Base-by-base conservation (phyloP, 2,888 invertebrate species). In the Euclidia mi region DNA sequence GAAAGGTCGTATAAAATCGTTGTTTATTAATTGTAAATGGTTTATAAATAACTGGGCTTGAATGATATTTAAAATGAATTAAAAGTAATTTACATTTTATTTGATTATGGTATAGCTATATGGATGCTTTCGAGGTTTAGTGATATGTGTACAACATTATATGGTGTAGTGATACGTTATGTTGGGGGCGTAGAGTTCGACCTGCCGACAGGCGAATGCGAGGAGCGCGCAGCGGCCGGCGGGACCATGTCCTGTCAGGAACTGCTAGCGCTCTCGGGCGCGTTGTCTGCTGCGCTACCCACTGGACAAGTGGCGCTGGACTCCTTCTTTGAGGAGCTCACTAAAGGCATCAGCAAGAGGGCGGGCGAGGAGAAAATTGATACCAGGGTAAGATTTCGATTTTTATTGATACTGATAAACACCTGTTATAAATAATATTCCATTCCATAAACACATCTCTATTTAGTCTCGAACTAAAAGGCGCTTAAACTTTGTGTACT, bases 181-280 rank as follows among this genome's bases (percentile, higher is more conserved):
- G 35, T 75, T 79, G 76, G 79, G 79, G 82, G 82, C 80, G 77
- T 91, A 94, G 94, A 94, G 78, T 94, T 94, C 91, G 94, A 94
- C 90, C 84, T 94, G 82, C 94, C 94, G 78, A 86, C 94, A 90
- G 92, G 91, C 84, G 88, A 92, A 52, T 85, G 88, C 9, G 94
- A 92, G 67, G 94, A 91, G 40, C 84, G 91, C 2, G 94, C 90
- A 0, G 92, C 91, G 0, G 91, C 92, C 0, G 92, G 95, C 28
- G 96, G 95, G 15, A 96, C 95, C 44, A 96, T 98, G 95, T 97
- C 97, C 0, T 98, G 98, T 87, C 98, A 98, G 88, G 98, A 98
- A 90, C 95, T 99, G 20, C 94, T 99, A 56, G 98, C 98, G n/a
- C 95, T 99, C 48, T 97, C 98, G 43, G 98, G 99, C 7, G 98